A percentile compares a stretch with the other conserved stretches of the same genome.
phyloP scores from a whole-genome alignment of 2,113 vertebrate genomes.

The Dasyornis broadbenti region DNA sequence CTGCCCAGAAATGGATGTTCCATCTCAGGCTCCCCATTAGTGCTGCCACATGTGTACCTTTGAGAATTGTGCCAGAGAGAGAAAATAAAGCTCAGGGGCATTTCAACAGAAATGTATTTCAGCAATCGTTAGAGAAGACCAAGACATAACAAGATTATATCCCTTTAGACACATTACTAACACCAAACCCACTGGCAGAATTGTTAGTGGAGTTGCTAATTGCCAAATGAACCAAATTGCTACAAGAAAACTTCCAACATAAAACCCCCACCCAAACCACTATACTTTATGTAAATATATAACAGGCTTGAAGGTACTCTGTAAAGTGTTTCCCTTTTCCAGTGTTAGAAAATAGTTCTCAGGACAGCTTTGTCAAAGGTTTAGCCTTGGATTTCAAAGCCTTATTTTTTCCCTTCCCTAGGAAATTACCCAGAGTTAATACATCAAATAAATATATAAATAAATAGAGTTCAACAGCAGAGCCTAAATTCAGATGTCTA shows the following conservation, averaged over 20 bases:
- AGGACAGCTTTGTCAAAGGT: neutral
- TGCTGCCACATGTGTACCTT: neutral
- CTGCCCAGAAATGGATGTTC: neutral
- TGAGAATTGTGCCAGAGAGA: neutral
- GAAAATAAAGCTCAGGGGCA: neutral
- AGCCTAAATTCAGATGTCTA: neutral
- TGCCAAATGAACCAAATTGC: neutral
- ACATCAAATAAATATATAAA: neutral
- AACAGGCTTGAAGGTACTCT: neutral
- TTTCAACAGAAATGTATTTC: neutral
- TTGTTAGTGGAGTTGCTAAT: neutral
- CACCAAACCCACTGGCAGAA: neutral
- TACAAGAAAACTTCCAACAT: neutral
- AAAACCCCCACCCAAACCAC: neutral
- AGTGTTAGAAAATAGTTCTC: neutral
- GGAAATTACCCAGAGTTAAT: neutral
- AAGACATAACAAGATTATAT: neutral
- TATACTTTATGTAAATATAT: neutral
- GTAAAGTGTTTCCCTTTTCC: neutral
- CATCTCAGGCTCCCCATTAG: neutral
- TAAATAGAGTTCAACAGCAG: neutral
- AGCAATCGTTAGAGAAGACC: neutral
- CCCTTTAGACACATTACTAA: neutral
- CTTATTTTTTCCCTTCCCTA: neutral
- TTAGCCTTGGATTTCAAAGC: neutral